Evolutionary conservation across 1,140 invertebrate genomes (phyloP), one percentile per base, ranked within the genome.

Genomic region (Drosophila nigrodunni): DNA sequence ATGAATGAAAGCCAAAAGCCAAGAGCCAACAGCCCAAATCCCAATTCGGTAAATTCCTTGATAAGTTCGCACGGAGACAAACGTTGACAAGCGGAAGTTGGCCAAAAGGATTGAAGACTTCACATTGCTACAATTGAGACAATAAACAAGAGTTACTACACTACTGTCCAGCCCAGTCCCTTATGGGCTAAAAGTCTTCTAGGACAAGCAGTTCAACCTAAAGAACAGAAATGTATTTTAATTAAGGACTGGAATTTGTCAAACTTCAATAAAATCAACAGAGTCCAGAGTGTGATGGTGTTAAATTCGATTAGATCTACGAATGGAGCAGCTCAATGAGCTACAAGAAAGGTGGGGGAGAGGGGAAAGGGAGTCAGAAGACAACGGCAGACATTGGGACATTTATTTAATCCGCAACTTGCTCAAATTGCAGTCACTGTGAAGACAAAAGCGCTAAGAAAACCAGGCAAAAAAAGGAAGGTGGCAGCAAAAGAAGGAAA

Each of bases 341-440:
- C 30, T 43, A 3, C 11, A 66, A 46, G 47, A 39, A 18, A 18
- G 44, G 61, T 59, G 59, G 65, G 71, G 78, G 65, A 74, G 74
- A 75, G 65, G 7, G 25, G 21, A n/a, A 6, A 4, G 10, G n/a
- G 10, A 52, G 25, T 34, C 54, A 39, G 37, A 2, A 39, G 37
- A 9, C 37, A 39, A 10, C 37, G 10, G 37, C 0, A 11, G 13
- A n/a, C 18, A 21, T 2, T 21, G 18, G 18, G 67, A 88, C 83
- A 87, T 87, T 87, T 88, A 87, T 87, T 83, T 87, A 87, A 87
- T 87, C 83, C 80, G 50, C 77, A 75, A 74, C 49, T 80, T 83
- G 82, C 78, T 87, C 82, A 80, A 83, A 80, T 81, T 86, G 83
- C 83, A 87, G 74, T 55, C 64, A 41, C 67, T 25, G 25, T 55